Evolutionary conservation across 2,797 vertebrate species (phyloP).

Genomic region (Pantherophis vulpinus): DNA sequence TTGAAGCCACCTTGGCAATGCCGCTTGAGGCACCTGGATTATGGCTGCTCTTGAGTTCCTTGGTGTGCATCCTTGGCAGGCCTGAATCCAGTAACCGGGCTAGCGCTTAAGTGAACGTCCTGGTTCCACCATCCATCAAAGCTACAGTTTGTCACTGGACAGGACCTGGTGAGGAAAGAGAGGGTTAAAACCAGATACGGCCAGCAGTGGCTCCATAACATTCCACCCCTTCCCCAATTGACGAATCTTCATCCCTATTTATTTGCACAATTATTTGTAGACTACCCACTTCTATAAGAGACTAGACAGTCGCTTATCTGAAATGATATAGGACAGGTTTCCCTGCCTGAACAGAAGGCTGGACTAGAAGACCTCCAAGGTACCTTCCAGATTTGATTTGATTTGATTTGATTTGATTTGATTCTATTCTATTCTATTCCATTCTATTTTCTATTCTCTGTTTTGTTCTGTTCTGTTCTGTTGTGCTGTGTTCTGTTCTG

Average conservation of each 20-base stretch:
- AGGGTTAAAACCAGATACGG: not conserved
- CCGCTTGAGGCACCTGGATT: not conserved
- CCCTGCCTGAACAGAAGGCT: too few relatives aligned
- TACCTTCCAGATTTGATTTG: too few relatives aligned
- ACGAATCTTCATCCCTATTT: not conserved
- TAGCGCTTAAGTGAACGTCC: not conserved
- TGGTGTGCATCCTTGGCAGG: fast-evolving
- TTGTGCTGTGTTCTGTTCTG: too few relatives aligned
- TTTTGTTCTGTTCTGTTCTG: too few relatives aligned
- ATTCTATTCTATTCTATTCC: too few relatives aligned
- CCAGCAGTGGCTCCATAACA: not conserved
- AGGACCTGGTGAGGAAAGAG: slow-evolving; percentile 64
- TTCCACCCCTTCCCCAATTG: not conserved
- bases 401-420: too few relatives aligned
- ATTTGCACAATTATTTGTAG: not conserved
- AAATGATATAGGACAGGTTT: too few relatives aligned
- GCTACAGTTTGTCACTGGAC: slow-evolving; percentile 70
- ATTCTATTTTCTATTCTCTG: too few relatives aligned
- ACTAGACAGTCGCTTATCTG: too few relatives aligned
- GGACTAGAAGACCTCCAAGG: too few relatives aligned
- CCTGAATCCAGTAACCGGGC: too few relatives aligned
- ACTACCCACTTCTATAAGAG: not conserved
- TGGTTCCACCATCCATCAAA: not conserved
- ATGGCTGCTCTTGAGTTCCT: fast-evolving
- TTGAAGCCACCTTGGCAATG: not conserved